Evolutionary conservation across 2,113 vertebrate genomes (phyloP).

Genomic region (Vicugna pacos): DNA sequence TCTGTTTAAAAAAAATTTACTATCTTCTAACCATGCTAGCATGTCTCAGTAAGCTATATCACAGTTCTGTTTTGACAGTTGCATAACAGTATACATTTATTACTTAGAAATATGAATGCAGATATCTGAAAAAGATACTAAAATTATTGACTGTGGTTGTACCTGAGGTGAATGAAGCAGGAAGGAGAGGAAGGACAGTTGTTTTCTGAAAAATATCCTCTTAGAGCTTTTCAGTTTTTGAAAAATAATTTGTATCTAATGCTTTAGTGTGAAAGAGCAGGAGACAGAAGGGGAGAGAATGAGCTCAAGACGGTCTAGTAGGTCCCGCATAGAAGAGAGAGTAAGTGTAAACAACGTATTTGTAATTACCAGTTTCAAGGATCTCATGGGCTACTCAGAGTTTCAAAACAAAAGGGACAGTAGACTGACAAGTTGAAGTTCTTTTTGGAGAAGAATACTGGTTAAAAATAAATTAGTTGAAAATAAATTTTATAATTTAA

Average conservation of each 20-base stretch:
- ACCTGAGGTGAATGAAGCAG: not conserved
- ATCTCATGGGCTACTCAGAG: not conserved
- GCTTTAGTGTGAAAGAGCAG: not conserved
- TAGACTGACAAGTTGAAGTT: not conserved
- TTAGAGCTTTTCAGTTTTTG: not conserved
- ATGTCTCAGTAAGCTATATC: not conserved
- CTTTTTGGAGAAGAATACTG: not conserved
- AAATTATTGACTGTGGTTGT: not conserved
- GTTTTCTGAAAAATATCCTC: not conserved
- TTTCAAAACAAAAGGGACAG: not conserved
- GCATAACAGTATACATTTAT: not conserved
- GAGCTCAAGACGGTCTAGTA: not conserved
- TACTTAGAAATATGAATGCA: not conserved
- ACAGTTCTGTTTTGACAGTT: not conserved
- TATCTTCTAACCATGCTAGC: not conserved
- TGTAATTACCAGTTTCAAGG: not conserved
- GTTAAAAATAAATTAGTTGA: not conserved
- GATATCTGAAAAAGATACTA: not conserved
- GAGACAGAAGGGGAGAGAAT: not conserved
- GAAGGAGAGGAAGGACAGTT: not conserved
- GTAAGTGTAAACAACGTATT: not conserved
- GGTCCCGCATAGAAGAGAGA: not conserved
- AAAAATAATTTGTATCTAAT: not conserved
- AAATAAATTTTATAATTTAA: not conserved
- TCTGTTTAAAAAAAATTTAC: not conserved